Evolutionary conservation across 2,113 vertebrate genomes (phyloP).

Genomic region (Chaetops frenatus): DNA sequence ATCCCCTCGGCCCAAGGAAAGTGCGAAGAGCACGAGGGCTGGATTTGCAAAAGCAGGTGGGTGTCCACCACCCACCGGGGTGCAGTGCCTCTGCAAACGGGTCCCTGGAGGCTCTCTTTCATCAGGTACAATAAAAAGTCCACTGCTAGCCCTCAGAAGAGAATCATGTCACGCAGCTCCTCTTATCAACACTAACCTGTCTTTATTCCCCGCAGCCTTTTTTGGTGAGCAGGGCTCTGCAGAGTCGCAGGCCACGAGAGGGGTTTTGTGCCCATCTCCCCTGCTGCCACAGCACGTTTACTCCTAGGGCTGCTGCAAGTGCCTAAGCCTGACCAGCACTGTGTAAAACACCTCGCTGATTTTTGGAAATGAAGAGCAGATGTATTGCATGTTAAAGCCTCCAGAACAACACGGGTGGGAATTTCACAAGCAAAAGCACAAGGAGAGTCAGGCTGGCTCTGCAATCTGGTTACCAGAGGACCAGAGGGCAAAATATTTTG

Average conservation of each 20-base stretch:
- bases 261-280: neutral
- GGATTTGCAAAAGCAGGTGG: neutral
- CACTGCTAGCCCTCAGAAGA: neutral
- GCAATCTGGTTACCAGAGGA: neutral
- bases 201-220: neutral
- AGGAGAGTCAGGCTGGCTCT: neutral
- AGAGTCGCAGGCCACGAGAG: neutral
- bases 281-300: neutral
- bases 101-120: neutral
- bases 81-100: neutral
- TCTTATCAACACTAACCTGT: neutral
- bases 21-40: rapidly evolving
- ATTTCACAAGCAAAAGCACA: neutral
- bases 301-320: neutral
- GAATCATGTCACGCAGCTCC: neutral
- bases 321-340: neutral
- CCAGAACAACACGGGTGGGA: neutral
- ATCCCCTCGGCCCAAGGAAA: neutral
- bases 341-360: neutral
- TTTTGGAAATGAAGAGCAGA: neutral
- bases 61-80: neutral
- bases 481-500: neutral
- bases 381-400: neutral
- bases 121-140: neutral
- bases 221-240: neutral